A percentile compares a stretch with the other conserved stretches of the same genome.
Evolutionary conservation across 2,797 vertebrate genomes (phyloP).

Genomic region (Sebastes vulpes): DNA sequence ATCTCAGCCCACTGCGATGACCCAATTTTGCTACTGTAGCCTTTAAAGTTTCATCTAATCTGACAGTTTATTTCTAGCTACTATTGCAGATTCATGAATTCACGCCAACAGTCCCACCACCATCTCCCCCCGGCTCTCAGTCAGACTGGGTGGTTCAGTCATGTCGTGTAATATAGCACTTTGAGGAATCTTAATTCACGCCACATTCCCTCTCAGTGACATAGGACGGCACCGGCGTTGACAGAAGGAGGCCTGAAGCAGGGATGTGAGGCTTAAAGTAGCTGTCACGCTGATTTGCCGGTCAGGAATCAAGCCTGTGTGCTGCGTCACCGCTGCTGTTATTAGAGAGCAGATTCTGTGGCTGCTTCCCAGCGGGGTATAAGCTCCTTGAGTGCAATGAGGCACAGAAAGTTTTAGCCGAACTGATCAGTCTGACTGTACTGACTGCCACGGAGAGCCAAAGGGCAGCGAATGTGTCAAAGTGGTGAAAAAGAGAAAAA

Average conservation of each 20-base stretch:
- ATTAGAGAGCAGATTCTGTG: conserved; percentile 61
- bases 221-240: conserved; percentile 29
- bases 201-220: conserved; percentile 40
- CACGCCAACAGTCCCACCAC: conserved; percentile 1
- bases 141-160: conserved; percentile 43
- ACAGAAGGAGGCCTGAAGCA: conserved; percentile 47
- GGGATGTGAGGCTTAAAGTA: conserved; percentile 71
- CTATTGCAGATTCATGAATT: conserved; percentile 40
- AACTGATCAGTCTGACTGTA: conserved; percentile 56
- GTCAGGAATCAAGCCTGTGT: conserved; percentile 57
- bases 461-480: conserved; percentile 23
- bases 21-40: conserved; percentile 31
- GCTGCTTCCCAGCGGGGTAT: conserved; percentile 50
- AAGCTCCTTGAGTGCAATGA: conserved; percentile 62
- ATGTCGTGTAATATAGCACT: conserved; percentile 35
- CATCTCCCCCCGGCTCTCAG: conserved; percentile 11
- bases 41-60: conserved; percentile 34
- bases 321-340: conserved; percentile 65
- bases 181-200: conserved; percentile 59
- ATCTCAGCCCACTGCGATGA: not conserved
- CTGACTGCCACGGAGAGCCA: conserved; percentile 27
- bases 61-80: conserved; percentile 29
- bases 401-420: conserved; percentile 49
- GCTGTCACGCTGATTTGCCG: conserved; percentile 80
- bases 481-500: conserved; percentile 34